Evolutionary conservation across 37 sponge, comb jelly and placozoan species (phyloP).

Genomic region (Amphimedon queenslandica): DNA sequence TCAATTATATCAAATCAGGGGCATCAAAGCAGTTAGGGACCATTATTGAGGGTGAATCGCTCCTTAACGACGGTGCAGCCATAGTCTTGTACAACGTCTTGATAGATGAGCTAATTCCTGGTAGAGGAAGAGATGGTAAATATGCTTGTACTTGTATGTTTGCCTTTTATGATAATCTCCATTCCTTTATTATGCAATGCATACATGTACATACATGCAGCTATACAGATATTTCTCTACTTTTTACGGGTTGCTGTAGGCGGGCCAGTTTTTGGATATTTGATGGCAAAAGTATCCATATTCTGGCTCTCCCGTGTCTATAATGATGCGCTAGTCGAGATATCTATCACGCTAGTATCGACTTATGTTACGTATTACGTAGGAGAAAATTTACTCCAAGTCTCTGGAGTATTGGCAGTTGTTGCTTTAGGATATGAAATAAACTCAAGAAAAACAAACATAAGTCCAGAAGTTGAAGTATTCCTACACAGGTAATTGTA

Average conservation of each 20-base stretch:
- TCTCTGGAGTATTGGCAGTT: constrained; percentile 90
- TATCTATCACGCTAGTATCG: constrained; percentile 88
- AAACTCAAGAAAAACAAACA: constrained; percentile 77
- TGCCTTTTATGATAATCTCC: neutral
- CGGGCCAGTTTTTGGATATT: constrained; percentile 77
- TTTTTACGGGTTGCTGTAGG: constrained; percentile 61
- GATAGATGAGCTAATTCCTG: constrained; percentile 61
- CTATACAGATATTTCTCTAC: constrained; percentile 49
- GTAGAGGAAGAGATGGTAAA: constrained; percentile 37
- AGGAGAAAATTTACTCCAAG: constrained; percentile 67
- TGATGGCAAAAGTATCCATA: constrained; percentile 77
- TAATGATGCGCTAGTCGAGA: constrained; percentile 92
- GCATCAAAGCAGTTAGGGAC: constrained; percentile 75
- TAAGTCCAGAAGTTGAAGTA: constrained; percentile 88
- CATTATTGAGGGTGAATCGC: constrained; percentile 92
- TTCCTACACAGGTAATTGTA: constrained; percentile 73
- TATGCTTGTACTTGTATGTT: neutral
- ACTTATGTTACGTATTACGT: constrained; percentile 88
- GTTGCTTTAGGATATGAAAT: constrained; percentile 84
- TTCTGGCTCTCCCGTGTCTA: constrained; percentile 86
- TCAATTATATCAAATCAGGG: too few relatives aligned
- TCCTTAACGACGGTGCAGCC: constrained; percentile 91
- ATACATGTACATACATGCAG: constrained; percentile 16
- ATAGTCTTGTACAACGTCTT: constrained; percentile 89
- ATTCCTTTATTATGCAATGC: neutral